Conservation (phyloP, 1,140 invertebrate species). For the Cecropterus lyciades region DNA sequence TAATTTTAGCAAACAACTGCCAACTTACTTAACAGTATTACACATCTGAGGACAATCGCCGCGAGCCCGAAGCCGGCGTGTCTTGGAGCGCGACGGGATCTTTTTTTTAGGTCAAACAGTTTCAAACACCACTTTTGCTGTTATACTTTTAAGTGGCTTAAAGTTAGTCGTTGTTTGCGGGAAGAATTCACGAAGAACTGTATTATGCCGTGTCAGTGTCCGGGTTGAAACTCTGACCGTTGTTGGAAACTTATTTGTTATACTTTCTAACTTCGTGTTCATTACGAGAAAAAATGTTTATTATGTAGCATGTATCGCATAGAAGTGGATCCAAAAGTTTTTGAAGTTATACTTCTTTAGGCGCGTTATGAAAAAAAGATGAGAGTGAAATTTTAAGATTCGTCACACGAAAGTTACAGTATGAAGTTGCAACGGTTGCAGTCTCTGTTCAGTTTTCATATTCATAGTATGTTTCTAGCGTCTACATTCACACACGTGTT, state of each 20-base stretch:
- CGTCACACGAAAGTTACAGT: too few species aligned
- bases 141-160: constrained; percentile 61
- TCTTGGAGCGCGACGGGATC: neutral
- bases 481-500: too few species aligned
- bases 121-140: constrained; percentile 52
- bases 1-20: constrained; percentile 40
- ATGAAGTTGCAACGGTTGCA: too few species aligned
- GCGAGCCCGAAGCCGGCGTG: constrained; percentile 1
- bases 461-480: too few species aligned
- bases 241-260: constrained; percentile 12
- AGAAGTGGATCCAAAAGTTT: neutral
- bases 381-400: too few species aligned
- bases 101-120: constrained; percentile 57
- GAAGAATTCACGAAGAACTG: constrained; percentile 42
- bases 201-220: constrained; percentile 30
- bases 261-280: constrained; percentile 7
- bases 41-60: constrained; percentile 47
- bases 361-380: too few species aligned
- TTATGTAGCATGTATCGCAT: neutral
- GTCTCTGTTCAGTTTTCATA: too few species aligned
- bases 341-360: too few species aligned
- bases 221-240: constrained; percentile 9
- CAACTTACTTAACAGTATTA: constrained; percentile 47
- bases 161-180: constrained; percentile 52
- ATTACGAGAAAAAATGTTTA: neutral